A percentile compares a stretch with the other conserved stretches of the same genome.
Conservation (phyloP, 2,797 vertebrate species). For the Xerus rutilus region DNA sequence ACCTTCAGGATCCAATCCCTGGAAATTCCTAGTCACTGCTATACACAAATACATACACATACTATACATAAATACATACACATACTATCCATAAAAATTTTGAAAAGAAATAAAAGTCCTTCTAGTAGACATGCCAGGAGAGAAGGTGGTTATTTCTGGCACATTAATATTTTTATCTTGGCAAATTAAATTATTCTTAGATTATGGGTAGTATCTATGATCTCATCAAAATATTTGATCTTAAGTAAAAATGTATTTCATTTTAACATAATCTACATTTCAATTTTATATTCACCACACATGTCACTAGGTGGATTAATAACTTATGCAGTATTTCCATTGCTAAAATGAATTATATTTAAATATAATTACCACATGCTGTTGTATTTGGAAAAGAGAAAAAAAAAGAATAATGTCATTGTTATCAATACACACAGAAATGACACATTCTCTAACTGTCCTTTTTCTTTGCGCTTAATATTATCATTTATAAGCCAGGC, state of each 20-base stretch:
- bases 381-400: constrained; percentile 25
- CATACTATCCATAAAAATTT: neutral
- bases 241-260: constrained; percentile 36
- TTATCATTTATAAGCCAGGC: neutral
- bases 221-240: constrained; percentile 40
- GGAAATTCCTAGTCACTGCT: constrained; percentile 21
- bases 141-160: constrained; percentile 32
- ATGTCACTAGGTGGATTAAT: constrained; percentile 32
- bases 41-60: neutral
- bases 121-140: constrained; percentile 21
- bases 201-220: constrained; percentile 11
- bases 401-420: constrained; percentile 31
- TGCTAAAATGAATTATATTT: constrained; percentile 44
- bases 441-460: neutral
- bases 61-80: neutral
- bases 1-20: neutral
- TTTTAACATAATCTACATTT: constrained; percentile 44
- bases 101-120: constrained; percentile 43
- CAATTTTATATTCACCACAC: constrained; percentile 58
- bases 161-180: constrained; percentile 56
- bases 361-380: constrained; percentile 51
- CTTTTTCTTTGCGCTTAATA: constrained; percentile 19
- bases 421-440: constrained; percentile 28
- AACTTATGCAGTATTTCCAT: neutral
- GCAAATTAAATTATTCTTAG: constrained; percentile 44